Conservation (phyloP, 2,888 invertebrate species). For the Toxonevra muliebris region DNA sequence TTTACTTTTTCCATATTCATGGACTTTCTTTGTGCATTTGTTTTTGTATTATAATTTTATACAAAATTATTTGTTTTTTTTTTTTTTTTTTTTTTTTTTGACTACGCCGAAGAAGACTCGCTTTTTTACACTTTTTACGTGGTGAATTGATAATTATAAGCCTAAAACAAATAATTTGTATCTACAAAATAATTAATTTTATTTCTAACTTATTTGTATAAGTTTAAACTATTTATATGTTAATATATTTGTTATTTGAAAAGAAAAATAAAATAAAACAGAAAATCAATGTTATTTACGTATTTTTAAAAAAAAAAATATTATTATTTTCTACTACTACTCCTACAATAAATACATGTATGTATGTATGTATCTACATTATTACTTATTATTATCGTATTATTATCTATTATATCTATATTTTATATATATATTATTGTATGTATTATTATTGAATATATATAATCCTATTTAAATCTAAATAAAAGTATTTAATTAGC, state of each 20-base stretch:
- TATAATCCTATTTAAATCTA: background rate
- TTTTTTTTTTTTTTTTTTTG: too few species aligned
- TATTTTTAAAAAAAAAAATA: background rate
- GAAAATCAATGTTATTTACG: conserved; percentile 2
- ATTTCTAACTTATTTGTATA: background rate
- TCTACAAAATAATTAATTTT: background rate
- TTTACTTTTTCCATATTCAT: background rate
- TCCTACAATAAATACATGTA: too few species aligned
- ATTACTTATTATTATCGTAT: conserved; percentile 14
- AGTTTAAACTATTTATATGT: background rate
- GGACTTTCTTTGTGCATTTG: too few species aligned
- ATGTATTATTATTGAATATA: too few species aligned
- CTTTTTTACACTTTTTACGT: background rate
- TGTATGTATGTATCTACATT: conserved; percentile 8
- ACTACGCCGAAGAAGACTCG: background rate
- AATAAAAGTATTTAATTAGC: conserved; percentile 20
- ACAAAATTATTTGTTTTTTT: too few species aligned
- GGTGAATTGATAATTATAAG: conserved; percentile 1
- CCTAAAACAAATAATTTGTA: background rate
- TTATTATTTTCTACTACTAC: conserved; percentile 1
- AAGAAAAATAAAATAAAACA: too few species aligned
- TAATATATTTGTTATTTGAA: conserved; percentile 3
- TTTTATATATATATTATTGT: too few species aligned
- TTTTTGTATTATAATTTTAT: too few species aligned
- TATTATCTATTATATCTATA: conserved; percentile 12